Conservation (phyloP, 2,113 vertebrate genomes). For the Carollia perspicillata region DNA sequence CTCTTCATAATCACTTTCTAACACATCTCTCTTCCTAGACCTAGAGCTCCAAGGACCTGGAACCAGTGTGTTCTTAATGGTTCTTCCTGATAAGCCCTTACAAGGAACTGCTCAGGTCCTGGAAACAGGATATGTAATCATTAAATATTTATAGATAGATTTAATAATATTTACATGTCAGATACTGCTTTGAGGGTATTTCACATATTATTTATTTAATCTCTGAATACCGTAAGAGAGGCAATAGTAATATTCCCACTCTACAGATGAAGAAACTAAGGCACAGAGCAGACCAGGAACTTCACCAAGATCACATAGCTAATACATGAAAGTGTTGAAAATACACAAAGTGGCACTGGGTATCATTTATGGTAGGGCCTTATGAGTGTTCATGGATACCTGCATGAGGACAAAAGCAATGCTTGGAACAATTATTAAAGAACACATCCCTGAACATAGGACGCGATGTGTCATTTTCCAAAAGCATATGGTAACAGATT, state of each 20-base stretch:
- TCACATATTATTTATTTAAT: neutral
- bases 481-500: neutral
- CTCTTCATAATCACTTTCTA: neutral
- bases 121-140: neutral
- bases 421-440: neutral
- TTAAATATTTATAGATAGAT: constrained; percentile 7
- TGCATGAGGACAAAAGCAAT: neutral
- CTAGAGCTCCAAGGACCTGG: neutral
- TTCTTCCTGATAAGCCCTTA: neutral
- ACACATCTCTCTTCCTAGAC: neutral
- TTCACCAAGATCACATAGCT: neutral
- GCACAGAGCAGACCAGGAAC: neutral
- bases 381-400: neutral
- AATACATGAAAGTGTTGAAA: neutral
- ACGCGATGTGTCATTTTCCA: neutral
- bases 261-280: neutral
- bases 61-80: neutral
- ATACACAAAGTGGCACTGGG: neutral
- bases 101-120: neutral
- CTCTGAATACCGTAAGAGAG: neutral
- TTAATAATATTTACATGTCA: neutral
- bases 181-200: neutral
- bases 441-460: neutral
- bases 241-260: neutral
- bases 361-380: neutral